These are phyloP conservation scores for Aleiodes leptofemur DNA, from an alignment of 2,888 invertebrate genomes.

Conservation along the genomic window DNA sequence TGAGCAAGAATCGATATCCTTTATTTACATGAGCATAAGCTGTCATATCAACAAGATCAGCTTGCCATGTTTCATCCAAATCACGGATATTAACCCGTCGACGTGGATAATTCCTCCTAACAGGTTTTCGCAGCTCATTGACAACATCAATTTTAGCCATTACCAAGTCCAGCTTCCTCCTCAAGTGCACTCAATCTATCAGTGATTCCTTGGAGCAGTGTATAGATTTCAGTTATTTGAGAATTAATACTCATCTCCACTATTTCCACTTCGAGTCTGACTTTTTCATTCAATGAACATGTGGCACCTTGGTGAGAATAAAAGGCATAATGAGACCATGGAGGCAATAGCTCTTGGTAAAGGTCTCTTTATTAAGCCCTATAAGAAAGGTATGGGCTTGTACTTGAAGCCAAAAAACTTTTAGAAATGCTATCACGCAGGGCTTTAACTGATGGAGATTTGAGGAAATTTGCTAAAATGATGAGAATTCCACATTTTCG, in stretches of 20 bases:
- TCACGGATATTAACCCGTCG: slow-evolving; percentile 61
- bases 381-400: too few species aligned
- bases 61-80: slow-evolving; percentile 56
- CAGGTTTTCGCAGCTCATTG: slow-evolving; percentile 69
- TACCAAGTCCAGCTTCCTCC: too few species aligned
- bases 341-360: too few species aligned
- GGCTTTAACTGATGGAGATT: too few species aligned
- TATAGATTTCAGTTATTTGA: not conserved
- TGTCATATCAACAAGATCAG: slow-evolving; percentile 69
- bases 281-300: not conserved
- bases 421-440: too few species aligned
- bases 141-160: slow-evolving; percentile 48
- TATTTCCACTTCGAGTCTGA: not conserved
- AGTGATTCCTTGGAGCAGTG: not conserved
- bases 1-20: slow-evolving; percentile 68
- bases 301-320: too few species aligned
- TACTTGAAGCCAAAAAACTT: too few species aligned
- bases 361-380: too few species aligned
- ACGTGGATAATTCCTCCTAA: slow-evolving; percentile 66
- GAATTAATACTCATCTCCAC: not conserved
- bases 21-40: slow-evolving; percentile 60
- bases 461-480: too few species aligned
- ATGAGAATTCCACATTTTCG: too few species aligned
- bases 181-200: not conserved
- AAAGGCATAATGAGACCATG: too few species aligned